A percentile compares a stretch with the other conserved stretches of the same genome.
Evolutionary conservation across 2,113 vertebrate species (phyloP).

Genomic region (Polypterus senegalus): DNA sequence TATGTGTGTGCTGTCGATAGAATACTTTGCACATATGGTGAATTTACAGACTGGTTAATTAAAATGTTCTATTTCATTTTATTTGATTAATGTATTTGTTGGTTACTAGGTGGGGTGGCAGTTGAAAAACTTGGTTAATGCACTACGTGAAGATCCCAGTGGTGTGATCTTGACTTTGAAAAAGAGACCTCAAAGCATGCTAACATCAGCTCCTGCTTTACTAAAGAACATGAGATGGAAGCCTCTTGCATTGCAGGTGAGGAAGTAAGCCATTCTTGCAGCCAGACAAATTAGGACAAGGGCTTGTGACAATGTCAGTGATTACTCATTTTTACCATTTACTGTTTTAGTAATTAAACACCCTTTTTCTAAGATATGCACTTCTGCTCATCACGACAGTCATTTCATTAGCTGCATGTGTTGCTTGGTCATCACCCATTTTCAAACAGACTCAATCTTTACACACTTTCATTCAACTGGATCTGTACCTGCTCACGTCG

Average conservation of each 20-base stretch:
- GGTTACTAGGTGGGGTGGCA: slow-evolving; percentile 92
- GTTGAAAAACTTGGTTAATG: slow-evolving; percentile 98
- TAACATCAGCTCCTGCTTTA: slow-evolving; percentile 95
- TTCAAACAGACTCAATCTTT: too few relatives aligned
- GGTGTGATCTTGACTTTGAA: slow-evolving; percentile 98
- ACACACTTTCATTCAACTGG: too few relatives aligned
- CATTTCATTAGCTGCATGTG: too few relatives aligned
- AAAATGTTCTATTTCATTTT: background rate
- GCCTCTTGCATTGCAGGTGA: slow-evolving; percentile 98
- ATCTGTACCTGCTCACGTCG: too few relatives aligned
- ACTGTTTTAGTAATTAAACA: too few relatives aligned
- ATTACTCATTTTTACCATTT: too few relatives aligned
- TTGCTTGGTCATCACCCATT: too few relatives aligned
- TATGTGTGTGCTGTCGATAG: too few relatives aligned
- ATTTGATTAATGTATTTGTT: slow-evolving; percentile 52
- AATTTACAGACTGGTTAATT: too few relatives aligned
- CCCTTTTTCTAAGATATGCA: too few relatives aligned
- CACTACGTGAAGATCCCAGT: slow-evolving; percentile 93
- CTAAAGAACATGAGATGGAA: slow-evolving; percentile 99
- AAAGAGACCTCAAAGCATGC: slow-evolving; percentile 98
- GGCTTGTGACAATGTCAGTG: background rate
- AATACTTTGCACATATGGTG: too few relatives aligned
- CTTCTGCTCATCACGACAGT: too few relatives aligned
- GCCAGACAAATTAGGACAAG: background rate
- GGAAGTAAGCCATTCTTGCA: slow-evolving; percentile 55